Base-by-base conservation (phyloP, 2,888 invertebrate genomes). In the Electrophaes corylata region DNA sequence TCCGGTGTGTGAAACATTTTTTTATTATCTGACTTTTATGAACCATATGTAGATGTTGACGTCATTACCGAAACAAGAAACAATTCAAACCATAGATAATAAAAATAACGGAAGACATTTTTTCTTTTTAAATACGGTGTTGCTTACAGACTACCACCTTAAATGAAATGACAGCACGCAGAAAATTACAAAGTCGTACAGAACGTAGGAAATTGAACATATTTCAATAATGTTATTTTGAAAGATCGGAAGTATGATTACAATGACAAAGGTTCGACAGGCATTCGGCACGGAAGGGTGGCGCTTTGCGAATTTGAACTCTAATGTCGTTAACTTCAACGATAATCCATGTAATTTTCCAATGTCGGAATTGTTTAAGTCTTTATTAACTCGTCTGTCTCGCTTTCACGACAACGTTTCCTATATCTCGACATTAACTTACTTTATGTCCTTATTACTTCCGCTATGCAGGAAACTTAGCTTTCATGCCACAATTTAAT, bases 191-290 rank as follows among this genome's bases (percentile, higher is more conserved):
- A 81, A 81, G 64, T 79, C 70, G 77, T 78, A 78, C 79, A 70
- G 80, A 82, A 78, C 77, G 73, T 78, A 83, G 89, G 90, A 91
- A 89, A 90, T 90, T 88, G 87, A 88, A 90, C 89, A 90, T 91
- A 90, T 90, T 89, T 91, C 89, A 91, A 91, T 90, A 88, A 88
- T 81, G 86, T 90, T 86, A 90, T 89, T 88, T 89, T 83, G 86
- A 83, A 87, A 89, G 89, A 90, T 91, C 88, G 88, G 89, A 89
- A 89, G 81, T 81, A 76, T 81, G 90, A 90, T 90, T 88, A 89
- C 83, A 88, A 88, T 91, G 90, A 91, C 91, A 91, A 88, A 91
- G 91, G 90, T 90, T 89, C 88, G 89, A 89, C 89, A 86, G 85
- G 81, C 82, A 78, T 70, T 75, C 77, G 57, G 73, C 71, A 78